These are phyloP conservation scores for Hetaerina titia DNA, from an alignment of 2,888 invertebrate species.

Conservation along the genomic window DNA sequence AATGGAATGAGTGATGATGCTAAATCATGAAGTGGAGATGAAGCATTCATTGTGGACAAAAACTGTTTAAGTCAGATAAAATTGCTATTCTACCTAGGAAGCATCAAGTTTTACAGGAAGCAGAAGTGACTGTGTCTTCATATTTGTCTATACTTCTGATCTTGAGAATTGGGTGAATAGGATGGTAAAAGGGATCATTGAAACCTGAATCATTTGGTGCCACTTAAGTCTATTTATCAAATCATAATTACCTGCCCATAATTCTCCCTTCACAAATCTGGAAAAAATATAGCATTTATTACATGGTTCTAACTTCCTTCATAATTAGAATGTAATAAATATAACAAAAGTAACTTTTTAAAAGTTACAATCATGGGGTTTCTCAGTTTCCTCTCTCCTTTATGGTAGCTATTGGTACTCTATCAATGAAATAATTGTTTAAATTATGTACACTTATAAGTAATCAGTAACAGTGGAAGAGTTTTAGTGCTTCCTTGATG, in stretches of 20 bases:
- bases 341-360: too few relatives aligned
- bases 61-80: constrained; percentile 80
- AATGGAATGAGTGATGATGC: background rate
- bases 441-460: too few relatives aligned
- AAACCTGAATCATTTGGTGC: constrained; percentile 79
- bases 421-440: too few relatives aligned
- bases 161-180: constrained; percentile 36
- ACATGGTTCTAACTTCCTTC: background rate
- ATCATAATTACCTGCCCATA: constrained; percentile 85
- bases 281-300: constrained; percentile 42
- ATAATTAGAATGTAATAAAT: too few relatives aligned
- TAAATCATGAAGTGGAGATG: background rate
- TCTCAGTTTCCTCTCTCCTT: too few relatives aligned
- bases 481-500: too few relatives aligned
- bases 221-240: constrained; percentile 84
- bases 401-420: too few relatives aligned
- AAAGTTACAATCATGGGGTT: too few relatives aligned
- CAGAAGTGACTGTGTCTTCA: constrained; percentile 76
- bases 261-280: constrained; percentile 83
- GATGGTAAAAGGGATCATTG: constrained; percentile 33
- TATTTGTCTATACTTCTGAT: background rate
- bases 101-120: constrained; percentile 81
- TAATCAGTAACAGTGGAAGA: too few relatives aligned
- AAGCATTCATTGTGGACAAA: background rate
- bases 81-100: constrained; percentile 78